Base-by-base conservation (phyloP, 2,888 invertebrate species). In the Arge pagana region DNA sequence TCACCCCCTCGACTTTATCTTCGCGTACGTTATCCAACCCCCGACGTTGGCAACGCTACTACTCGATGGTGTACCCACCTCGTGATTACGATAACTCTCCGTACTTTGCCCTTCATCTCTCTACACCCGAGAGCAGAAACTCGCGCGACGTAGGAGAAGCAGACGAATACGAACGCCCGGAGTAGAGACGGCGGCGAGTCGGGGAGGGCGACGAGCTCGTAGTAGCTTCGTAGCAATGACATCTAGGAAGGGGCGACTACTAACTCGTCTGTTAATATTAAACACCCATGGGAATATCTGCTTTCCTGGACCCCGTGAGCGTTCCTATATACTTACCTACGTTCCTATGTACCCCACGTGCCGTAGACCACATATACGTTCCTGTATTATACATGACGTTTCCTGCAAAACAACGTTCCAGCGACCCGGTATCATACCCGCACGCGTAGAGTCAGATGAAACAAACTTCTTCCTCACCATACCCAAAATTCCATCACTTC, bases 251-350 rank as follows among this genome's bases (percentile, higher is more conserved):
- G 19, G 24, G n/a, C 36, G 23, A 42, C 68, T 65, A 64, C 71
- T 74, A 74, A 74, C 72, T 72, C 66, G 70, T 67, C 68, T 69
- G 71, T 74, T 73, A 74, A 74, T 74, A 74, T 73, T 73, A 69
- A 74, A 72, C 68, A 63, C 63, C 67, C 66, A 56, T 58, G 68
- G 68, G 68, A 70, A 65, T 42, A 42, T 45, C 33, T 45, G 33
- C 11, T 18, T 30, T 23, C 31, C 16, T 36, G 6, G 7, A 5
- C 15, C n/a, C n/a, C n/a, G n/a, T n/a, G n/a, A n/a, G n/a, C n/a
- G n/a, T n/a, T n/a, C n/a, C n/a, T n/a, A n/a, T n/a, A n/a, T n/a
- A n/a, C n/a, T n/a, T n/a, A n/a, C n/a, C n/a, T n/a, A n/a, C n/a
- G n/a, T n/a, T n/a, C n/a, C n/a, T 18, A 36, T 31, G 43, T 19